Base-by-base conservation (phyloP, 2,797 vertebrate species). In the Takifugu ocellatus region DNA sequence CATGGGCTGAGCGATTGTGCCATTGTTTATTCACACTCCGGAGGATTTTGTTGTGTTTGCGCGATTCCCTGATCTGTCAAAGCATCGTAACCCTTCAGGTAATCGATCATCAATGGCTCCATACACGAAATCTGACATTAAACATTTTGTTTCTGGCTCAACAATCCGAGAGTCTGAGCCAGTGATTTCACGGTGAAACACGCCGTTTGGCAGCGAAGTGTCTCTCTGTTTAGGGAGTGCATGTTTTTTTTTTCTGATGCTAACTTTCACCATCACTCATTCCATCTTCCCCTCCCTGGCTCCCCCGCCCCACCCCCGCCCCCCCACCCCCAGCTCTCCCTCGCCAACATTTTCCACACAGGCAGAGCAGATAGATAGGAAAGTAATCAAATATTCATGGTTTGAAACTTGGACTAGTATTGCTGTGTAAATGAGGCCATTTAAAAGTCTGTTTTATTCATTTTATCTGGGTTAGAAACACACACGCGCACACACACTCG, bases 361-460 rank as follows among this genome's bases (percentile, higher is more conserved):
- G 69, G 71, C 80, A 52, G 56, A 82, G 77, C 33, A 21, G 69
- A 84, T 80, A 75, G 75, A 86, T 76, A 54, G 77, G 72, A 66
- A 74, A 46, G 55, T 68, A 66, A 90, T 91, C 82, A 91, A 91
- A 90, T 89, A 91, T 91, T 90, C 75, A 90, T 90, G 83, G 82
- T 81, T 80, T 81, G 80, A 84, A 90, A 87, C 84, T 79, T 70
- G 73, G 75, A 87, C 88, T 85, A 82, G 78, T 84, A 77, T 85
- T 83, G 84, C 83, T 85, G 85, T 87, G 81, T 85, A 90, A 90
- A 90, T 87, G 78, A 91, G 84, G 84, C 82, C 74, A 88, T 90
- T 90, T 89, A 84, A 84, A 87, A 91, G 87, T 91, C 87, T 90
- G 89, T 90, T 90, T 89, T 85, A 88, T 89, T 88, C 77, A 81